phyloP scores from a whole-genome alignment of 35 echinoderm and acorn worm species.

The Heliocidaris erythrogramma region DNA sequence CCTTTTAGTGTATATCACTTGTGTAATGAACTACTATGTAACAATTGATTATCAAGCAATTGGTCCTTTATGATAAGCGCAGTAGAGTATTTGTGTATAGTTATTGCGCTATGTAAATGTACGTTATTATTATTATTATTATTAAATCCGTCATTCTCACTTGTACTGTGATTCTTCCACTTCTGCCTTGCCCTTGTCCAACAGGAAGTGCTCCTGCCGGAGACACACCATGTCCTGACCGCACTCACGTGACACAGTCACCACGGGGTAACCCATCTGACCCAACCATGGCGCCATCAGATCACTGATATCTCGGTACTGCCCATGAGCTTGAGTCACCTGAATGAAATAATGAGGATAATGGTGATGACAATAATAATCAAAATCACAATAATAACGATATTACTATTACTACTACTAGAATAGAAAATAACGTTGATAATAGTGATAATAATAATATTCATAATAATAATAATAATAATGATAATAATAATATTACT shows the following conservation, averaged over 20 bases:
- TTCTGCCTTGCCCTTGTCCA: constrained; percentile 44
- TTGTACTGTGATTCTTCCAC: constrained; percentile 53
- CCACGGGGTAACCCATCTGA: constrained; percentile 61
- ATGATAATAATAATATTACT: too few species aligned
- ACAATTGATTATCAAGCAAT: too few species aligned
- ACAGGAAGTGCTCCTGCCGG: constrained; percentile 50
- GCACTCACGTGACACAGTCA: constrained; percentile 62
- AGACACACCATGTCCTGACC: constrained; percentile 28
- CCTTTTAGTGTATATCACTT: too few species aligned
- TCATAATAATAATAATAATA: too few species aligned
- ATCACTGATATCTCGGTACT: constrained; percentile 31
- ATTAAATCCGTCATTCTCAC: neutral
- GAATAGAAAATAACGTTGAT: neutral
- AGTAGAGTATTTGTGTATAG: too few species aligned
- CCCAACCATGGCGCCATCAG: constrained; percentile 62
- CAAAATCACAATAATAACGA: neutral
- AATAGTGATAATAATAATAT: neutral
- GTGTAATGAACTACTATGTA: too few species aligned
- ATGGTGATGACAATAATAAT: neutral
- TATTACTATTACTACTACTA: neutral
- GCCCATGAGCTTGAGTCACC: neutral
- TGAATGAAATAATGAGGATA: neutral
- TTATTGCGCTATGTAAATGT: too few species aligned
- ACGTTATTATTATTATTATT: too few species aligned
- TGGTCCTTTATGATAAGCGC: too few species aligned